Percentiles rank a stretch among this genome's conserved stretches.
These are phyloP conservation scores for Phasia obesa DNA, from an alignment of 2,888 invertebrate species.

Conservation along the genomic window DNA sequence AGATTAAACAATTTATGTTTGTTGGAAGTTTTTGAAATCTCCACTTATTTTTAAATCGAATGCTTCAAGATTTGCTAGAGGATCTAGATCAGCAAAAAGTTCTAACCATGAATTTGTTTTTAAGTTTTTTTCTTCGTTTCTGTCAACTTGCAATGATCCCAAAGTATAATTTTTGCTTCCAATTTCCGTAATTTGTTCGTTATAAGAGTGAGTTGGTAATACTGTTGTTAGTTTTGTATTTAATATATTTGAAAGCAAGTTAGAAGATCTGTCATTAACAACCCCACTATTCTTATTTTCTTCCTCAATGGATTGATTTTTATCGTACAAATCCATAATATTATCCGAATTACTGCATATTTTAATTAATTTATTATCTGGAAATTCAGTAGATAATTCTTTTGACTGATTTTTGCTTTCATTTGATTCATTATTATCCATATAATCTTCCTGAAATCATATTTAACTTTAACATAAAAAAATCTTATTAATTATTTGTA, in stretches of 20 bases:
- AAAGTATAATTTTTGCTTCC: not conserved
- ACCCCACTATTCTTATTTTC: not conserved
- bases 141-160: not conserved
- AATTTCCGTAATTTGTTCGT: not conserved
- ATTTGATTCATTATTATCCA: slow-evolving; percentile 71
- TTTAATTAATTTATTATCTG: slow-evolving; percentile 76
- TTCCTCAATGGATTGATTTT: not conserved
- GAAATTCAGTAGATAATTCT: slow-evolving; percentile 38
- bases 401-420: not conserved
- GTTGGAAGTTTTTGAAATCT: slow-evolving; percentile 77
- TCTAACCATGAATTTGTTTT: slow-evolving; percentile 78
- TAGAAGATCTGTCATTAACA: not conserved
- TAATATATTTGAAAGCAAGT: slow-evolving; percentile 16
- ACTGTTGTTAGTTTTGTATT: slow-evolving; percentile 1
- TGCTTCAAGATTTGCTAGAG: slow-evolving; percentile 79
- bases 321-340: slow-evolving; percentile 31
- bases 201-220: slow-evolving; percentile 1
- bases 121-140: slow-evolving; percentile 48
- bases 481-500: not conserved
- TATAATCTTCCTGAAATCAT: slow-evolving; percentile 75
- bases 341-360: slow-evolving; percentile 74
- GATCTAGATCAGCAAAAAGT: slow-evolving; percentile 80
- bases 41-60: slow-evolving; percentile 79
- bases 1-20: slow-evolving; percentile 75
- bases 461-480: not conserved